Evolutionary conservation across 2,888 invertebrate species (phyloP).

Genomic region (Lithosia quadra): DNA sequence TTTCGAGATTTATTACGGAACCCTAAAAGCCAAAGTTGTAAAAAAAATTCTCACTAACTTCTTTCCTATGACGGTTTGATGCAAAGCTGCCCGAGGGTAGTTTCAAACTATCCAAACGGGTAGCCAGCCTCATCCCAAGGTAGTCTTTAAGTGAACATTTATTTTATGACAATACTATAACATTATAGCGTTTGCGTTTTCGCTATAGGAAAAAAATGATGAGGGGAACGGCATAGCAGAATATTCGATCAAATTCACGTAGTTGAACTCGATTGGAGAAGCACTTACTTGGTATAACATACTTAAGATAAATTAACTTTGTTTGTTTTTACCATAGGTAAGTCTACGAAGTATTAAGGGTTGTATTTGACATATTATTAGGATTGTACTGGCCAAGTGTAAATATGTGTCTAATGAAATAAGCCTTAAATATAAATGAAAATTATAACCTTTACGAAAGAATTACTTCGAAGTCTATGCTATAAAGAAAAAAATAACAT

Average conservation of each 20-base stretch:
- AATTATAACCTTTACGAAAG: neutral
- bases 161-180: neutral
- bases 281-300: neutral
- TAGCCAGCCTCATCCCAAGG: conserved; percentile 8
- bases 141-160: conserved; percentile 12
- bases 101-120: conserved; percentile 12
- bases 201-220: neutral
- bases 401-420: too few species aligned
- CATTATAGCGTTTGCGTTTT: neutral
- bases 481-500: neutral
- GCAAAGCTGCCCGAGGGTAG: conserved; percentile 9
- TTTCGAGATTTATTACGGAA: neutral
- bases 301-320: neutral
- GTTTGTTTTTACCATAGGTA: neutral
- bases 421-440: neutral
- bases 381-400: too few species aligned
- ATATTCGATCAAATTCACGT: neutral
- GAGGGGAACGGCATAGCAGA: neutral
- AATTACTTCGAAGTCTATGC: neutral
- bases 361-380: neutral
- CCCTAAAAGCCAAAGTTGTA: neutral
- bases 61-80: conserved; percentile 7
- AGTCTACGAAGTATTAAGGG: neutral
- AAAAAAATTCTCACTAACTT: conserved; percentile 11
- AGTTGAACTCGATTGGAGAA: neutral